phyloP scores from a whole-genome alignment of 64 coral and sea anemone genomes.

The Cladopsammia gracilis region DNA sequence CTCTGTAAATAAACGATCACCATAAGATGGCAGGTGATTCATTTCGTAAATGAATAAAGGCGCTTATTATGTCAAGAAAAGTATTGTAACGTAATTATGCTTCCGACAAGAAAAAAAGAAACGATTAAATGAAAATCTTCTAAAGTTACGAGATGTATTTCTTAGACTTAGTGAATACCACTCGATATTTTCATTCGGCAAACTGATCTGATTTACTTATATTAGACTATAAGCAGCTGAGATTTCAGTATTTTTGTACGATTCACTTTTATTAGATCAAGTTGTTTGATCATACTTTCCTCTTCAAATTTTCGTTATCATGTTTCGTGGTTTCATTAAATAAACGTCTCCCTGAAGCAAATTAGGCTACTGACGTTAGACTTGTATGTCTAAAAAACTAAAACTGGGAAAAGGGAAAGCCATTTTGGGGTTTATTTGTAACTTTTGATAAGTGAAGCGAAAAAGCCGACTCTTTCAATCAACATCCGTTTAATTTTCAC shows the following conservation, averaged over 20 bases:
- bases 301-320: neutral
- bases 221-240: too few relatives aligned
- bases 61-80: conserved; percentile 12
- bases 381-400: neutral
- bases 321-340: neutral
- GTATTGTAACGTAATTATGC: conserved; percentile 1
- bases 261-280: neutral
- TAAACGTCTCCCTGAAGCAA: neutral
- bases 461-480: neutral
- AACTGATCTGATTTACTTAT: too few relatives aligned
- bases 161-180: too few relatives aligned
- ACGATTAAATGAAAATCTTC: neutral
- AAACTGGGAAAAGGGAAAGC: neutral
- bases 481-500: conserved; percentile 7
- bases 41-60: conserved; percentile 4
- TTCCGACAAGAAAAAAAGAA: neutral
- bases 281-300: neutral
- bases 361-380: neutral
- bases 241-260: neutral
- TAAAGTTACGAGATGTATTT: neutral
- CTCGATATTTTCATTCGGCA: too few relatives aligned
- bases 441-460: neutral
- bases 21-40: neutral
- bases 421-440: neutral
- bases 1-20: conserved; percentile 14